Conservation (phyloP, 2,113 vertebrate species). For the Scophthalmus maximus region DNA sequence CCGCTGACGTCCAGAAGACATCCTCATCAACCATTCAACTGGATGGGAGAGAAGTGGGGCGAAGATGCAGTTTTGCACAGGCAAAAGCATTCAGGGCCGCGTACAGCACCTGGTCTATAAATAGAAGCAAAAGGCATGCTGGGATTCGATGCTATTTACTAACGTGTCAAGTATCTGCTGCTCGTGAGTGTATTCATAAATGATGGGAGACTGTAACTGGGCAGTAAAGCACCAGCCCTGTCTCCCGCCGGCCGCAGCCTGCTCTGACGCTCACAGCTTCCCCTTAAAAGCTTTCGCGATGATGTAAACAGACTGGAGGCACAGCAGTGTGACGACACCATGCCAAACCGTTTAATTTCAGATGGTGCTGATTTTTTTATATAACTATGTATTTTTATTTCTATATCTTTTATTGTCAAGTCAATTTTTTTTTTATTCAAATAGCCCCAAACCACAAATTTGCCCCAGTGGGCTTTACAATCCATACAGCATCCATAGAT, state of each 20-base stretch:
- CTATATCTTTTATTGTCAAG: not conserved
- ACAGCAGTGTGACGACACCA: not conserved
- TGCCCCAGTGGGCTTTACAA: not conserved
- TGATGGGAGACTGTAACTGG: constrained; percentile 24
- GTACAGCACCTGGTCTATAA: constrained; percentile 40
- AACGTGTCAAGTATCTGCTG: constrained; percentile 32
- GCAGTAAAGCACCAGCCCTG: constrained; percentile 34
- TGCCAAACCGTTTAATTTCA: not conserved
- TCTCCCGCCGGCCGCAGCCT: constrained; percentile 12
- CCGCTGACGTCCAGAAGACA: constrained; percentile 1
- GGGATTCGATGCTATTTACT: constrained; percentile 30
- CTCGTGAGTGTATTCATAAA: constrained; percentile 31
- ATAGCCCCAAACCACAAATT: not conserved
- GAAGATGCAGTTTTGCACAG: constrained; percentile 8
- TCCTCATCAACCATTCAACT: constrained; percentile 26
- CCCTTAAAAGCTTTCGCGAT: constrained; percentile 11
- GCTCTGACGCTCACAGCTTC: constrained; percentile 5
- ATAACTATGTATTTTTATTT: not conserved
- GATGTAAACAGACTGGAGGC: not conserved
- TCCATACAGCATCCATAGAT: not conserved
- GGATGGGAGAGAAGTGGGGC: not conserved
- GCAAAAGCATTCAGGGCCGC: constrained; percentile 3
- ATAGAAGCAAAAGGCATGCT: constrained; percentile 32
- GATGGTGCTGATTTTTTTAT: not conserved
- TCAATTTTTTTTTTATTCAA: not conserved